A percentile compares a stretch with the other conserved stretches of the same genome.
These are phyloP conservation scores for Limonius californicus DNA, from an alignment of 1,140 invertebrate species.

Conservation along the genomic window DNA sequence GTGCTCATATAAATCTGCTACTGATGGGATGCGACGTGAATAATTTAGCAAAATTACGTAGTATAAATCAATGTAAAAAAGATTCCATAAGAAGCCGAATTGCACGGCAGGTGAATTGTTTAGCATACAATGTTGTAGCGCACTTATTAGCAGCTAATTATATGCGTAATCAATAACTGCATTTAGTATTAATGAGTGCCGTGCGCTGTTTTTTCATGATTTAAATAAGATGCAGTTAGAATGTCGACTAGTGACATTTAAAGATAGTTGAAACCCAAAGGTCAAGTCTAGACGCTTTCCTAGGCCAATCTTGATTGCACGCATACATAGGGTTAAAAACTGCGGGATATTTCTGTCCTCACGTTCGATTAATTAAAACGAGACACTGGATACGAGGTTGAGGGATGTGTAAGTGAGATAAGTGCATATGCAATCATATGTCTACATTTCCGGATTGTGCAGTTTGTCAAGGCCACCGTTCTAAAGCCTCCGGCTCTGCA, in stretches of 20 bases:
- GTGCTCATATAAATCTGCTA: too few relatives aligned
- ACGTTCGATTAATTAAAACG: not conserved
- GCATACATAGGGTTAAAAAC: not conserved
- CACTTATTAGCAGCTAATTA: too few relatives aligned
- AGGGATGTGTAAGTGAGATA: not conserved
- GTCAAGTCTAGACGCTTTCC: constrained; percentile 27
- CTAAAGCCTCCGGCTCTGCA: constrained; percentile 27
- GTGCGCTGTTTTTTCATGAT: not conserved
- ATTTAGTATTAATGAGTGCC: not conserved
- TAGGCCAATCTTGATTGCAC: constrained; percentile 21
- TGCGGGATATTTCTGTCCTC: not conserved
- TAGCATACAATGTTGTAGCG: too few relatives aligned
- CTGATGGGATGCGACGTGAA: too few relatives aligned
- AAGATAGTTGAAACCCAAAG: constrained; percentile 22
- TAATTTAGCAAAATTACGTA: too few relatives aligned
- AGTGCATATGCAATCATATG: not conserved
- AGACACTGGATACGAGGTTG: not conserved
- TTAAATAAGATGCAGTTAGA: constrained; percentile 18
- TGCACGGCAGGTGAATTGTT: too few relatives aligned
- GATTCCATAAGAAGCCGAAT: too few relatives aligned
- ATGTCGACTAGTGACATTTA: constrained; percentile 41
- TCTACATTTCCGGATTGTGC: constrained; percentile 29
- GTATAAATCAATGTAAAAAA: too few relatives aligned
- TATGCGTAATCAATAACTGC: too few relatives aligned
- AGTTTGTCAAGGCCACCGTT: constrained; percentile 32